Base-by-base conservation (phyloP, 2,888 invertebrate species). In the Synanthedon andrenaeformis region DNA sequence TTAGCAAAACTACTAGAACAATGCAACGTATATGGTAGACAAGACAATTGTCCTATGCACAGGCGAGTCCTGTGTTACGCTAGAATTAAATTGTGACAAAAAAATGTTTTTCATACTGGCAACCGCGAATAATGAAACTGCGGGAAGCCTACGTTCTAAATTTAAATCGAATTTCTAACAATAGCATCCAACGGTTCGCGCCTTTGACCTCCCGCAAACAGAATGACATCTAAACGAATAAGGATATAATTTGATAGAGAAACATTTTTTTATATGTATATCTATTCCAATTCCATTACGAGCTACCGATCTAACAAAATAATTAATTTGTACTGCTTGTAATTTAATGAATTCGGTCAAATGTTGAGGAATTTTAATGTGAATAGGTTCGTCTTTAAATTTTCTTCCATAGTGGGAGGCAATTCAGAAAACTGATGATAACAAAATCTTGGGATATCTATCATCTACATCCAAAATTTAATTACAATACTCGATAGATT, bases 41-140 rank as follows among this genome's bases (percentile, higher is more conserved):
- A 23, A 17, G n/a, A n/a, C n/a, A n/a, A n/a, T n/a, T 17, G 17
- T 17, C 17, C 17, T 17, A 17, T 17, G 17, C 23, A 23, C 23
- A 5, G 23, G 23, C 4, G 5, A 3, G 23, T 3, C 5, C 23
- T 23, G 23, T 23, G 23, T 23, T 23, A 35, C 35, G 35, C 35
- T 35, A 35, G 35, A 35, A 10, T 10, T 35, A 35, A 35, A 35
- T 35, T 23, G 28, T 76, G 72, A 72, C 64, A 66, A 71, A 74
- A 77, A 73, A 70, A 66, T 64, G 57, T 66, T 76, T 80, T 81
- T 79, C 72, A 76, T 75, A 72, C 74, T 74, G 70, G 75, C 82
- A 80, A 72, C 81, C 80, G 76, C 82, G 74, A 80, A 83, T 81
- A 85, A 84, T 74, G 70, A 70, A 78, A 70, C 86, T 58, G 70